Conservation (phyloP, 2,113 vertebrate species). For the Rhynchomys soricoides region DNA sequence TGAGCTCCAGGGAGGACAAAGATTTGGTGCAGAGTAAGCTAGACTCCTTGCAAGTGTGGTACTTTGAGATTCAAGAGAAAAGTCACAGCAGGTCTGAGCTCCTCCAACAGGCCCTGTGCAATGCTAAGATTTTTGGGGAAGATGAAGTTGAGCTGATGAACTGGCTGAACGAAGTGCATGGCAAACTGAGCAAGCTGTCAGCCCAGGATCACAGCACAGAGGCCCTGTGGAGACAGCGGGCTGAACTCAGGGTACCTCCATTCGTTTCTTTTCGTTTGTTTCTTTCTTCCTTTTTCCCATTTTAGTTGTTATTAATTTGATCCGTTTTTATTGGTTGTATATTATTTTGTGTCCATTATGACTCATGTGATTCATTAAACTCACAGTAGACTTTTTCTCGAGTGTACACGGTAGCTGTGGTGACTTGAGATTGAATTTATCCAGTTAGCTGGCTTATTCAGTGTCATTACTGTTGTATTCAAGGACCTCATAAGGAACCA, state of each 20-base stretch:
- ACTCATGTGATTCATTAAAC: slow-evolving; percentile 46
- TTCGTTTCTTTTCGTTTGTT: slow-evolving; percentile 79
- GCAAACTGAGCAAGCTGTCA: slow-evolving; percentile 89
- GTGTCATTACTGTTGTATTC: not conserved
- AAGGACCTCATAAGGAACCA: not conserved
- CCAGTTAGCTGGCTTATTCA: not conserved
- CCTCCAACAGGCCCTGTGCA: slow-evolving; percentile 95
- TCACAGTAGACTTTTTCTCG: not conserved
- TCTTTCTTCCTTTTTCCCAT: not conserved
- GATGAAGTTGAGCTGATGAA: slow-evolving; percentile 98
- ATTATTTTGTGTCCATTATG: slow-evolving; percentile 55
- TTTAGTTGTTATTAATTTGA: slow-evolving; percentile 59
- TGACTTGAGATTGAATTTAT: not conserved
- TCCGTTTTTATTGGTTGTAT: slow-evolving; percentile 66
- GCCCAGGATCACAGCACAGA: slow-evolving; percentile 91
- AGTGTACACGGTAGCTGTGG: not conserved
- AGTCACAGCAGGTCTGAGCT: slow-evolving; percentile 93
- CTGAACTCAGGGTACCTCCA: slow-evolving; percentile 94
- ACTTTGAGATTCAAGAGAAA: slow-evolving; percentile 95
- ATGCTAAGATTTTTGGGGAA: slow-evolving; percentile 97
- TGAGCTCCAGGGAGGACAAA: slow-evolving; percentile 97
- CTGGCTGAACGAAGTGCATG: slow-evolving; percentile 95
- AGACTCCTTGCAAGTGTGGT: slow-evolving; percentile 92
- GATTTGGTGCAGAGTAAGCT: slow-evolving; percentile 95
- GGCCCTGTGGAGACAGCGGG: slow-evolving; percentile 91